Evolutionary conservation across 2,797 vertebrate species (phyloP).

Genomic region (Oreochromis grahami): DNA sequence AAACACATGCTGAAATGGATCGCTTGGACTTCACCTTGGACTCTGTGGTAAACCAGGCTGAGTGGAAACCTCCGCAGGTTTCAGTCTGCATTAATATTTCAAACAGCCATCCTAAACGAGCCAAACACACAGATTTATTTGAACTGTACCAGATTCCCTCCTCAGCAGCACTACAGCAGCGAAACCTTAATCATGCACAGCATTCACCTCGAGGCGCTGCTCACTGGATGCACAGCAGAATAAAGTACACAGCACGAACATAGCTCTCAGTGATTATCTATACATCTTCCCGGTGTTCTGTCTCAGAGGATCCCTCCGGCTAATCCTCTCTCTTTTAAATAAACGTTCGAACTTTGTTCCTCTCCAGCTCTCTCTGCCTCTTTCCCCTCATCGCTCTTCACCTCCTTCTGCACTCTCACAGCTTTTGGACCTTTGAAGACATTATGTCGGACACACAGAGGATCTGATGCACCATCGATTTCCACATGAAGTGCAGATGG

Average conservation of each 20-base stretch:
- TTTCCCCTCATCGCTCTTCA: background rate
- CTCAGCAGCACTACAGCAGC: background rate
- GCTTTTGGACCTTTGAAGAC: background rate
- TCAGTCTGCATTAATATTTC: background rate
- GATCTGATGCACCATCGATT: background rate
- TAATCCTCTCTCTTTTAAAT: background rate
- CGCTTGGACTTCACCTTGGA: background rate
- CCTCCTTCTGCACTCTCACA: background rate
- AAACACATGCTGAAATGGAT: background rate
- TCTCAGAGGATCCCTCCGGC: background rate
- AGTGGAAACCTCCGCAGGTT: background rate
- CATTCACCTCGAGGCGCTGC: background rate
- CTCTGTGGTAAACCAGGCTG: background rate
- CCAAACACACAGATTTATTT: background rate
- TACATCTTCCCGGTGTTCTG: background rate
- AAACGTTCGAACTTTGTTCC: background rate
- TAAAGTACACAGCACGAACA: background rate
- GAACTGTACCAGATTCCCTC: background rate
- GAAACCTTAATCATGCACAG: background rate
- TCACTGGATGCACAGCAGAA: background rate
- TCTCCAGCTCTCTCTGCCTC: background rate
- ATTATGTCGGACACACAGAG: background rate
- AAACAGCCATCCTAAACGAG: background rate
- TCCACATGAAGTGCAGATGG: background rate
- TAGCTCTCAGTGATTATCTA: background rate